Conservation (phyloP, 2,113 vertebrate species). For the Cyphomyrus discorhynchus region DNA sequence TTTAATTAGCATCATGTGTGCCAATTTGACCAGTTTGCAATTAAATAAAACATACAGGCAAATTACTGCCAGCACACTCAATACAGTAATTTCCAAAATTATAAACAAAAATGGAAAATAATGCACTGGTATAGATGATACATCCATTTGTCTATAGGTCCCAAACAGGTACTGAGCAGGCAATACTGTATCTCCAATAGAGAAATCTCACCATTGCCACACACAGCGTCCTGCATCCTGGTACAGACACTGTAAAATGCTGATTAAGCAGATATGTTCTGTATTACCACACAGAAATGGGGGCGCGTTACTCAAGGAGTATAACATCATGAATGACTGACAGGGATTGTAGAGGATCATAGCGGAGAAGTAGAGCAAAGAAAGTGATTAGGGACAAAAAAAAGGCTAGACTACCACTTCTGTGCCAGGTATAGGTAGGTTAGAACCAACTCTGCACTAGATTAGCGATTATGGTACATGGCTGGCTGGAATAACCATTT, state of each 20-base stretch:
- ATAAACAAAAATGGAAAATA: background rate
- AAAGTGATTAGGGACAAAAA: background rate
- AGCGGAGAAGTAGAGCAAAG: background rate
- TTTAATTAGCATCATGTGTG: background rate
- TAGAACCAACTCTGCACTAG: background rate
- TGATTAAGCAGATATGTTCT: background rate
- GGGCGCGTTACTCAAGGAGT: background rate
- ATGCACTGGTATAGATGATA: background rate
- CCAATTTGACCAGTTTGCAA: background rate
- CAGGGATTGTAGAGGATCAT: background rate
- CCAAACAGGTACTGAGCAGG: background rate
- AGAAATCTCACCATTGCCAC: background rate
- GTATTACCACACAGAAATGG: background rate
- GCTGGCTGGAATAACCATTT: background rate
- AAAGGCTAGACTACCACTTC: background rate
- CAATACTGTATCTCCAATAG: background rate
- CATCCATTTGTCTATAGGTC: background rate
- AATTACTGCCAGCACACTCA: background rate
- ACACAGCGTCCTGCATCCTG: background rate
- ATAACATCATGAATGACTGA: background rate
- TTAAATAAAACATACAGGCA: background rate
- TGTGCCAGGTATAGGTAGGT: background rate
- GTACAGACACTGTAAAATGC: background rate
- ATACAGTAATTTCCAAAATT: background rate
- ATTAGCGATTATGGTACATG: background rate